Base-by-base conservation (phyloP, 2,888 invertebrate species). In the Drosophila macrospina region DNA sequence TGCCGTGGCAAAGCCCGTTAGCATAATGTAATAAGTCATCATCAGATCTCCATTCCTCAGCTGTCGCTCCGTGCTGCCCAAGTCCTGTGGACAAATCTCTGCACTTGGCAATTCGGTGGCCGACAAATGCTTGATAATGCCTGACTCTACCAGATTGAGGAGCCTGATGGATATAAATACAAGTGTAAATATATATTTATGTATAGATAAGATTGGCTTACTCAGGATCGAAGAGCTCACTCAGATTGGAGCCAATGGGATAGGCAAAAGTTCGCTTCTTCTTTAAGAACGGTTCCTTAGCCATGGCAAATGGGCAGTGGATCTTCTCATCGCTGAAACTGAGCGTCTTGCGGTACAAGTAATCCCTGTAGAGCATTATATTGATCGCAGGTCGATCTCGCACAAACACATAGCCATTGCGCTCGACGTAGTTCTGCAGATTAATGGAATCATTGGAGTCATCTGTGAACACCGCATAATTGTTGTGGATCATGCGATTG, bases 1-100 rank as follows among this genome's bases (percentile, higher is more conserved):
- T 0, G 96, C 94, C 0, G 95, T 93, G 0, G 93, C 92, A 57
- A 97, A 94, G 0, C 97, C 97, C 0, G 93, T 92, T 1, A 94
- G 92, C 89, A 97, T 96, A 1, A 97, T 95, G 75, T 95, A 93
- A 86, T 97, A 97, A 0, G 97, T 97, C 93, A 97, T 95, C 80
- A 94, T 91, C 0, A 97, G 93, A 90, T 97, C 97, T 4, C 94
- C 93, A 88, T 96, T 96, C 70, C 95, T 92, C 6, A 97, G 92
- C 87, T 95, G 95, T 0, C 97, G 93, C 86, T 97, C 97, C 39
- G 95, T 96, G 61, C 96, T 96, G 76, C 95, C 96, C 74, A 97
- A 92, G 91, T 97, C 95, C 54, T 96, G 93, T 0, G 97, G 97
- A 78, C 97, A 97, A 45, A 97, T 96, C 88, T 95, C 94, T 0